These are phyloP conservation scores for Parapristionchus giblindavisi DNA, from an alignment of 2,888 invertebrate genomes.

Conservation along the genomic window DNA sequence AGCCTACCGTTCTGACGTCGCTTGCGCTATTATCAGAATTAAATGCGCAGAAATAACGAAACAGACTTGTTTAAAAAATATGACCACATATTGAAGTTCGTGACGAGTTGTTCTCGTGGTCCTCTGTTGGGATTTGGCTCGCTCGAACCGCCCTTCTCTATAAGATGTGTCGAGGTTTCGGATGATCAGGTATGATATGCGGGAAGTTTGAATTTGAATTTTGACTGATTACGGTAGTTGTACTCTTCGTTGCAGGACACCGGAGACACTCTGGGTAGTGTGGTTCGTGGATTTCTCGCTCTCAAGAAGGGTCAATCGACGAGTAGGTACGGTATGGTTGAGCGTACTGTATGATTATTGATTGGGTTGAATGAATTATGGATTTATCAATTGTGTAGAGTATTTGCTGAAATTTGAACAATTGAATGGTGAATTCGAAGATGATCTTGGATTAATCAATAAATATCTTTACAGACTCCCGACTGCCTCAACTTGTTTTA, in stretches of 20 bases:
- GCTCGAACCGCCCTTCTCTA: constrained; percentile 92
- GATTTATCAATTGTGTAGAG: too few species aligned
- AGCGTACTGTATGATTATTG: too few species aligned
- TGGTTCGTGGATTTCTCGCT: constrained; percentile 95
- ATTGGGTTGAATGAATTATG: too few species aligned
- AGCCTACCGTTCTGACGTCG: too few species aligned
- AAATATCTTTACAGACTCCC: constrained; percentile 76
- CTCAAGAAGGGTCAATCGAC: constrained; percentile 92
- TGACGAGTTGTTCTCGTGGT: constrained; percentile 95
- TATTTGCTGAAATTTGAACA: too few species aligned
- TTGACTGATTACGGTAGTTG: constrained; percentile 10
- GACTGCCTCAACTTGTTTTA: constrained; percentile 99
- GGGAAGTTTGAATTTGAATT: too few species aligned
- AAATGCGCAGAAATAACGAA: too few species aligned
- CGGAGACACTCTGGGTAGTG: constrained; percentile 82
- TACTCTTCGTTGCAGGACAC: constrained; percentile 72
- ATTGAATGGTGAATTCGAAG: too few species aligned
- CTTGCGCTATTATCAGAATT: too few species aligned
- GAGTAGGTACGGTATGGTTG: too few species aligned
- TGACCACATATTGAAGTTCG: constrained; percentile 79
- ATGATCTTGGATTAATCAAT: neutral
- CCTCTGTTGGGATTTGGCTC: constrained; percentile 96
- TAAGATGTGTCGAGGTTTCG: constrained; percentile 97
- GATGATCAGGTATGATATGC: constrained; percentile 79
- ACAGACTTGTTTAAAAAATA: neutral